Evolutionary conservation across 2,888 invertebrate species (phyloP).

Genomic region (Bugula neritina): DNA sequence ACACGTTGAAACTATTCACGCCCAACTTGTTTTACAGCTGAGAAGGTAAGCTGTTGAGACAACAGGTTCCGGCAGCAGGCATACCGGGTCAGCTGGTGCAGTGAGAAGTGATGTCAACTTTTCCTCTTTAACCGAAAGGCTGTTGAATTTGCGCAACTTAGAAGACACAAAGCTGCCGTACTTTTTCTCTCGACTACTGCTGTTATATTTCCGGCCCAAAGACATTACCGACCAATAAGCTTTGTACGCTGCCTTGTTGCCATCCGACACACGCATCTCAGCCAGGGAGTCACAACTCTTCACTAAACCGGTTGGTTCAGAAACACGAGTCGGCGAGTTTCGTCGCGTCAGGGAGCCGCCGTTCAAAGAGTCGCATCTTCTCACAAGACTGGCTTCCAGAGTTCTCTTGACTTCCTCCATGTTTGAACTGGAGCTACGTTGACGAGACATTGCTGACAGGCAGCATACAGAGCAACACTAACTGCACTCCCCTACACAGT

Average conservation of each 20-base stretch:
- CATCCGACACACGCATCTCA: too few species aligned
- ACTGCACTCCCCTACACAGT: too few species aligned
- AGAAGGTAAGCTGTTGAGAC: too few species aligned
- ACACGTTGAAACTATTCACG: too few species aligned
- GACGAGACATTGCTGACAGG: not conserved
- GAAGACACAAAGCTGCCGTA: not conserved
- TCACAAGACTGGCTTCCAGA: not conserved
- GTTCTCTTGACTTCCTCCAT: not conserved
- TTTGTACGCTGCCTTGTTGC: too few species aligned
- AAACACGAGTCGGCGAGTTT: not conserved
- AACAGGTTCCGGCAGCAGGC: not conserved
- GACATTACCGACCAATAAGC: too few species aligned
- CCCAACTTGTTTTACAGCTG: too few species aligned
- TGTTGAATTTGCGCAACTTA: slow-evolving; percentile 1
- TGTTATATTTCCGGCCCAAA: not conserved
- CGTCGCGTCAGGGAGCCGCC: not conserved
- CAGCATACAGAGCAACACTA: too few species aligned
- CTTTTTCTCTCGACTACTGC: not conserved
- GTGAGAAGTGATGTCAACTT: not conserved
- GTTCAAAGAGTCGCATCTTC: not conserved
- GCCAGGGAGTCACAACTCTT: too few species aligned
- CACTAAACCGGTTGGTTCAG: too few species aligned
- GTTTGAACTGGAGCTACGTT: not conserved
- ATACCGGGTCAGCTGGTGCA: slow-evolving; percentile 11
- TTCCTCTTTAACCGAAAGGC: not conserved